Conservation (phyloP, 2,888 invertebrate species). For the Seladonia tumulorum region DNA sequence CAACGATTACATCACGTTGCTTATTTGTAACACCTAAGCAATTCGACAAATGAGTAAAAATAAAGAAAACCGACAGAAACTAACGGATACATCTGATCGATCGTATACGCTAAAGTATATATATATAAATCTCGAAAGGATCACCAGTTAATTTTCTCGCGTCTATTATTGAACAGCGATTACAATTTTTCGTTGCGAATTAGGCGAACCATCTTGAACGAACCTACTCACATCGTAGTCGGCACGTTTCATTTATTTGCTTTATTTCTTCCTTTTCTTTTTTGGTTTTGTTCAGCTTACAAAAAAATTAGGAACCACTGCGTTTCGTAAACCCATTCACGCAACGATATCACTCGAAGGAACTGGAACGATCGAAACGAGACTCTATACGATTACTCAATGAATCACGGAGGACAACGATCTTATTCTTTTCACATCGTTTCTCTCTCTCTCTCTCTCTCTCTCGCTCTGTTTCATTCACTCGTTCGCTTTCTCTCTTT, state of each 20-base stretch:
- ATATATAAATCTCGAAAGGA: conserved; percentile 25
- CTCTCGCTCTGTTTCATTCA: neutral
- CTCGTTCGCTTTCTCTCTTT: neutral
- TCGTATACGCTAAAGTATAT: conserved; percentile 19
- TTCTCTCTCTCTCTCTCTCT: neutral
- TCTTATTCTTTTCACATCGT: conserved; percentile 15
- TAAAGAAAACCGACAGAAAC: neutral
- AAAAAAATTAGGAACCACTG: conserved; percentile 70
- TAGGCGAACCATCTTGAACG: conserved; percentile 53
- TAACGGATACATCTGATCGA: conserved; percentile 10
- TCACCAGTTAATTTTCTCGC: conserved; percentile 62
- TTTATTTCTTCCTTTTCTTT: neutral
- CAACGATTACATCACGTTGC: conserved; percentile 76
- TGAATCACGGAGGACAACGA: conserved; percentile 51
- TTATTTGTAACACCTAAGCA: conserved; percentile 73
- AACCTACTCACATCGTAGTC: conserved; percentile 38
- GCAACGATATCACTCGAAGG: conserved; percentile 54
- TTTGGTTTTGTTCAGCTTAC: conserved; percentile 2
- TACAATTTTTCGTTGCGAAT: conserved; percentile 34
- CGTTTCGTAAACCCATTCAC: conserved; percentile 47
- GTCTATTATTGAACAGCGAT: conserved; percentile 57
- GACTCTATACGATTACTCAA: conserved; percentile 43
- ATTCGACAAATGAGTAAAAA: conserved; percentile 59
- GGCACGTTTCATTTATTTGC: conserved; percentile 34
- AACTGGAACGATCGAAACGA: conserved; percentile 62